Evolutionary conservation across 2,113 vertebrate genomes (phyloP).

Genomic region (Myiozetetes cayanensis): DNA sequence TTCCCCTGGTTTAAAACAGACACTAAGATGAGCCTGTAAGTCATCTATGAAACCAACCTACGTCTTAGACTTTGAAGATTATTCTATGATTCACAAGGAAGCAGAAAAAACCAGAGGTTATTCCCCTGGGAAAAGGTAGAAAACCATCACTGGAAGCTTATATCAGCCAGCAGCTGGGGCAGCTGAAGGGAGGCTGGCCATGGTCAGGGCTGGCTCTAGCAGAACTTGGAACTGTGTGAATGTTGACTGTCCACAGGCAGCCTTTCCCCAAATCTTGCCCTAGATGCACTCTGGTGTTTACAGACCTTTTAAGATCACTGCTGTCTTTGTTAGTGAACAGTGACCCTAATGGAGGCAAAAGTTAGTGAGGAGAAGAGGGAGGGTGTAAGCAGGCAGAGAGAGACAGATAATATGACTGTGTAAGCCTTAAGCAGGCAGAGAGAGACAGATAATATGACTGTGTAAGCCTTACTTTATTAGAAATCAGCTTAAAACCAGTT

Average conservation of each 20-base stretch:
- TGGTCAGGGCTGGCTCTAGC: not conserved
- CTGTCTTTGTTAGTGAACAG: not conserved
- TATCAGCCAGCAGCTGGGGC: not conserved
- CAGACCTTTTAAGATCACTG: not conserved
- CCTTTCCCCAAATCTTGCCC: not conserved
- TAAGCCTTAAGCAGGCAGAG: not conserved
- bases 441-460: not conserved
- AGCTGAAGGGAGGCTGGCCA: not conserved
- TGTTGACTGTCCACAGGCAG: not conserved
- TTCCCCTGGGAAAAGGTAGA: not conserved
- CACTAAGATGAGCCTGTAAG: not conserved
- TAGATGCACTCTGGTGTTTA: not conserved
- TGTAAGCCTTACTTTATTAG: not conserved
- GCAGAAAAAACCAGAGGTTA: not conserved
- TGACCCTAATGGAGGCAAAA: not conserved
- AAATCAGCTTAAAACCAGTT: not conserved
- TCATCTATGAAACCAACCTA: not conserved
- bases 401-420: not conserved
- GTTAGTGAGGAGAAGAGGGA: not conserved
- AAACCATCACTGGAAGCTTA: not conserved
- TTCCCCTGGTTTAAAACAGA: conserved; percentile 9
- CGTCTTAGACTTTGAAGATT: not conserved
- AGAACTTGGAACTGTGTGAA: not conserved
- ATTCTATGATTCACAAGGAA: not conserved
- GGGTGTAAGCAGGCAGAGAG: not conserved